Base-by-base conservation (phyloP, 2,888 invertebrate genomes). In the Dascillus cervinus region DNA sequence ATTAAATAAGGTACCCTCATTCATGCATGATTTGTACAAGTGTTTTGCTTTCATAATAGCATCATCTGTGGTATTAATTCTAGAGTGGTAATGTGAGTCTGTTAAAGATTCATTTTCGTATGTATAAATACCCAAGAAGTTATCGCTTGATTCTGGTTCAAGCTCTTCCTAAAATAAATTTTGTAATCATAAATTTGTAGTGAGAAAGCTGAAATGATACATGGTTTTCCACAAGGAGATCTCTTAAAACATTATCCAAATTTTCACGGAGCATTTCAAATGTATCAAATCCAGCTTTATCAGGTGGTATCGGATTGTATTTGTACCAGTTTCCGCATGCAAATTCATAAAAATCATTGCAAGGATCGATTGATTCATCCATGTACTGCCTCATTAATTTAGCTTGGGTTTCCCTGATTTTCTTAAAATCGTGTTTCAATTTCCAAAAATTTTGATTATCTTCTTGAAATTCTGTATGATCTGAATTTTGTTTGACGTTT, bases 261-360 rank as follows among this genome's bases (percentile, higher is more conserved):
- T 84, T 85, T 66, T 90, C 87, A 47, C 88, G 72, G 3, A 92
- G 67, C 72, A 87, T 85, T 67, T 89, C 89, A 59, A 92, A 92
- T 0, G 88, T 91, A 49, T 90, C 90, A 61, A 85, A 91, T 3
- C 83, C 81, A 3, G 86, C 81, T 64, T 88, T 85, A 52, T 91
- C 91, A 28, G 85, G 80, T 2, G 92, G 92, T 52, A 92, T 87
- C 0, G 87, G 84, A 63, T 91, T 86, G 22, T 79, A 69, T 28
- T 77, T 74, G 15, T 81, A 77, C 90, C 90, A 91, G 50, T 87
- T 87, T 1, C 90, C 90, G 57, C 82, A 90, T 1, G 89, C 82
- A 50, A 79, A 90, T 50, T 83, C 79, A 56, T 87, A 89, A 57
- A 89, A 89, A 56, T 89, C 87, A 3, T 76, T 69, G 55, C 89